These are phyloP conservation scores for Melierax canorus DNA, from an alignment of 2,113 vertebrate species.

Conservation along the genomic window DNA sequence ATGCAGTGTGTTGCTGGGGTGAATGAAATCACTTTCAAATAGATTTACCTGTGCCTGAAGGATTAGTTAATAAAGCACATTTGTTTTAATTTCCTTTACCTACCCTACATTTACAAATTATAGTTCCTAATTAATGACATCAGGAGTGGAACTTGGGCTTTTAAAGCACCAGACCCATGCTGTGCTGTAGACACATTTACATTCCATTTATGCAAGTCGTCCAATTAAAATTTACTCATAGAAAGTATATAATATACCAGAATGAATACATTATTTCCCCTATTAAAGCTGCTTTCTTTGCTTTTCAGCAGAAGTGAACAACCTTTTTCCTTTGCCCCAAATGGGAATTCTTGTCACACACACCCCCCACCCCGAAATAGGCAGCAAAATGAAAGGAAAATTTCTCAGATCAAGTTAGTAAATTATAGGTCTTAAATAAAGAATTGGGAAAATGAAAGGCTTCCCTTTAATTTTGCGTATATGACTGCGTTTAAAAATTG, in stretches of 20 bases:
- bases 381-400: background rate
- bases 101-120: conserved; percentile 27
- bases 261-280: conserved; percentile 27
- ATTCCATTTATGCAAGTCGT: conserved; percentile 36
- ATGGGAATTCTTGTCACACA: background rate
- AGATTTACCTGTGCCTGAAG: conserved; percentile 30
- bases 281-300: conserved; percentile 17
- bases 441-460: background rate
- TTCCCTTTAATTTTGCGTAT: background rate
- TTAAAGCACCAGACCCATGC: conserved; percentile 23
- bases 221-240: conserved; percentile 41
- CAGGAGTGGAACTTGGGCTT: conserved; percentile 22
- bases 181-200: conserved; percentile 35
- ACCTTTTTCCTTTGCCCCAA: background rate
- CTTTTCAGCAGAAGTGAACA: background rate
- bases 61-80: conserved; percentile 16
- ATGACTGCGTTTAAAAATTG: background rate
- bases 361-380: background rate
- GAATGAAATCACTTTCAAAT: background rate
- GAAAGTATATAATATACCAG: background rate
- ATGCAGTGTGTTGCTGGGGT: background rate
- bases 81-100: conserved; percentile 54
- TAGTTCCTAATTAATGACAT: conserved; percentile 54
- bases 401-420: background rate
- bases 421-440: background rate